Evolutionary conservation across 1,140 invertebrate genomes (phyloP).

Genomic region (Oryctes rhinoceros): DNA sequence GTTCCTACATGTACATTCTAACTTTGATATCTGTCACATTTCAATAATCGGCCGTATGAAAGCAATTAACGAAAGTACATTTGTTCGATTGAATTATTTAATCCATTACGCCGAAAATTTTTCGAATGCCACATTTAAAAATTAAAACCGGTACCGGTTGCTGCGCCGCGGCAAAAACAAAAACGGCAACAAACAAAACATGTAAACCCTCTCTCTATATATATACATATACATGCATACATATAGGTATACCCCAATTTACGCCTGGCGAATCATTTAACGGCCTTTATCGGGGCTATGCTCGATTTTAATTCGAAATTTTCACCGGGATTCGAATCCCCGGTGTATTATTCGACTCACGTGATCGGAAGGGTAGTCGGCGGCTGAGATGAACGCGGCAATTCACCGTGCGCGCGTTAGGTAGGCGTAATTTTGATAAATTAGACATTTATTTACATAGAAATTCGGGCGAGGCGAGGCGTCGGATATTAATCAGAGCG

Average conservation of each 20-base stretch:
- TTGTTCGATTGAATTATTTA: no score
- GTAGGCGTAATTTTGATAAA: conserved; percentile 35
- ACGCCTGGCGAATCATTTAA: not conserved
- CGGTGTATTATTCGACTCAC: not conserved
- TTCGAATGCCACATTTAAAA: not conserved
- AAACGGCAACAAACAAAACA: no score
- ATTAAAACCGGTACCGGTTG: not conserved
- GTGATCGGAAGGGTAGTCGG: not conserved
- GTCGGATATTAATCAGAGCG: conserved; percentile 24
- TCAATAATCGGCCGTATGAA: no score
- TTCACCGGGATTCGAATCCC: not conserved
- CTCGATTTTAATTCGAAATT: conserved; percentile 6
- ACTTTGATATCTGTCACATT: no score
- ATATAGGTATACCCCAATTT: not conserved
- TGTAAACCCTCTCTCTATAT: no score
- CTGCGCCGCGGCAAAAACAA: no score
- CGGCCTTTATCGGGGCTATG: not conserved
- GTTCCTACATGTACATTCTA: no score
- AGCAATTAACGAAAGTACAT: no score
- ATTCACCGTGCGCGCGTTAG: not conserved
- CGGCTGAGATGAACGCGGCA: not conserved
- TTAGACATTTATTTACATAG: conserved; percentile 35
- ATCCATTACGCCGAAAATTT: no score
- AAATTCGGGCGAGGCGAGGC: not conserved
- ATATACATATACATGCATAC: no score